phyloP scores from a whole-genome alignment of 2,113 vertebrate species.

The Marmota flaviventris region DNA sequence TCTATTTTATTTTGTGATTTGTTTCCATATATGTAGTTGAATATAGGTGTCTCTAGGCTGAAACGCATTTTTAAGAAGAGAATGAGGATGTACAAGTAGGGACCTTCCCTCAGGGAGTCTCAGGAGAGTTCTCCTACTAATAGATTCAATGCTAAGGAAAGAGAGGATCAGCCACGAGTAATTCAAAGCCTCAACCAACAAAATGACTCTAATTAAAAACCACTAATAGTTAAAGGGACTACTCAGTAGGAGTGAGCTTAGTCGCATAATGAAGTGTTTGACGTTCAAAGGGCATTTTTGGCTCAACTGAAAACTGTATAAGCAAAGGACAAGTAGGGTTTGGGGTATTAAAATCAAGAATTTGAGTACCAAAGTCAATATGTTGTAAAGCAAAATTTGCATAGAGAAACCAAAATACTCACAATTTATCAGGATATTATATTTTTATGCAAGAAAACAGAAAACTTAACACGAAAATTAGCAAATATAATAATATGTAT shows the following conservation, averaged over 20 bases:
- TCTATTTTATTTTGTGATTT: not conserved
- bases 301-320: not conserved
- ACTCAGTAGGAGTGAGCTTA: not conserved
- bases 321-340: not conserved
- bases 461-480: conserved; percentile 11
- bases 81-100: not conserved
- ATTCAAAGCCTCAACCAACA: not conserved
- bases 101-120: too few relatives aligned
- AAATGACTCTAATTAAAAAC: not conserved
- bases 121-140: not conserved
- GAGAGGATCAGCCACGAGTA: not conserved
- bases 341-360: not conserved
- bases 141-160: not conserved
- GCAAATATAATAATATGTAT: not conserved
- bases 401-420: not conserved
- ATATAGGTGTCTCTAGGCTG: not conserved
- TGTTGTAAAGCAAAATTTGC: not conserved
- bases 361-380: not conserved
- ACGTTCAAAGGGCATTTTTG: not conserved
- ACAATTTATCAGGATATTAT: not conserved
- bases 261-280: not conserved
- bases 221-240: not conserved
- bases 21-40: not conserved
- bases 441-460: not conserved
- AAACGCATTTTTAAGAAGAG: not conserved